phyloP scores from a whole-genome alignment of 2,888 invertebrate genomes.

The Drosophila prostipennis region DNA sequence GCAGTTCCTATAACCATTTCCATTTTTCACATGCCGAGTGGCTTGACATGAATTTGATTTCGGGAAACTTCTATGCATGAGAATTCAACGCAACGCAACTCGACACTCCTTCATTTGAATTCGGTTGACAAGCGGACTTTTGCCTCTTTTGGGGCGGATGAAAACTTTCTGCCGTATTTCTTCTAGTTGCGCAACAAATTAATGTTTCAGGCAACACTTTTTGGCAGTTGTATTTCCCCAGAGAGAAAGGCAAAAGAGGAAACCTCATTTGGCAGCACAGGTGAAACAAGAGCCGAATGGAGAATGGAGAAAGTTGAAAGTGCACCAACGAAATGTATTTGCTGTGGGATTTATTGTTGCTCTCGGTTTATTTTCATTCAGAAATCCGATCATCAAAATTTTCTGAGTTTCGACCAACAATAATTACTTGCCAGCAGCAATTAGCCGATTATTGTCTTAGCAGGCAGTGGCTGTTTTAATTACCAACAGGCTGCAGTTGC shows the following conservation, averaged over 20 bases:
- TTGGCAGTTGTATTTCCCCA: conserved; percentile 26
- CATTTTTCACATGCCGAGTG: not conserved
- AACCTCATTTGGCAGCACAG: conserved; percentile 9
- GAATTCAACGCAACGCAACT: conserved; percentile 18
- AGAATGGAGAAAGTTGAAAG: conserved; percentile 17
- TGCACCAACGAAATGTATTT: conserved; percentile 6
- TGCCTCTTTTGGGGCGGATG: conserved; percentile 5
- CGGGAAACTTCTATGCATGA: conserved; percentile 22
- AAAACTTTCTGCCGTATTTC: conserved; percentile 44
- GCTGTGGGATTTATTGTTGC: not conserved
- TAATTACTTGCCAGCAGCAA: conserved; percentile 16
- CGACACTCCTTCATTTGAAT: conserved; percentile 33
- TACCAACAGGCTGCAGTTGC: conserved; percentile 18
- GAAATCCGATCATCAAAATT: conserved; percentile 29
- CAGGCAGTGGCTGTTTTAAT: conserved; percentile 32
- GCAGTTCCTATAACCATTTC: not conserved
- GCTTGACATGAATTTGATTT: conserved; percentile 31
- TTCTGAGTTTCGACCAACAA: conserved; percentile 15
- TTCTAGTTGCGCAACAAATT: conserved; percentile 46
- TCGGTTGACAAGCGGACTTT: conserved; percentile 35
- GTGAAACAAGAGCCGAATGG: not conserved
- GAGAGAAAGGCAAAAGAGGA: not conserved
- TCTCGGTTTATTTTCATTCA: conserved; percentile 4
- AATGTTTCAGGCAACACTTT: conserved; percentile 67
- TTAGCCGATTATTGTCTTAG: conserved; percentile 37